Percentiles rank a stretch among this genome's conserved stretches.
Evolutionary conservation across 2,113 vertebrate species (phyloP).

Genomic region (Anas platyrhynchos): DNA sequence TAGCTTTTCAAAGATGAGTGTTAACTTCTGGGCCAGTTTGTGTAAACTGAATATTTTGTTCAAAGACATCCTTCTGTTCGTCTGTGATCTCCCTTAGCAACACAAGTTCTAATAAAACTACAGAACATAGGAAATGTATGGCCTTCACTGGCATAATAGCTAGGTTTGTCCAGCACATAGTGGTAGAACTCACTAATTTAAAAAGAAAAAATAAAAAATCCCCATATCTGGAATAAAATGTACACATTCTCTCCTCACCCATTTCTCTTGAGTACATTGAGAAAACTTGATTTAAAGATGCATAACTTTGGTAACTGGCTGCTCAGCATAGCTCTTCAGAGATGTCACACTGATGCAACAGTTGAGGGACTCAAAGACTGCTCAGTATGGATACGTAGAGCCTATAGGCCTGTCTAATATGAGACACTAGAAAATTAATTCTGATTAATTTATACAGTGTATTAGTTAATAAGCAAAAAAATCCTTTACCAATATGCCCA

Average conservation of each 20-base stretch:
- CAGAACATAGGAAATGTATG: not conserved
- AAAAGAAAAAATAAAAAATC: not conserved
- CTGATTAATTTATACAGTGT: not conserved
- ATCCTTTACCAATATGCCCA: not conserved
- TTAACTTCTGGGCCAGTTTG: not conserved
- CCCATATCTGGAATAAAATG: not conserved
- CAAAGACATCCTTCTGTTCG: not conserved
- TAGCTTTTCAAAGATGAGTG: not conserved
- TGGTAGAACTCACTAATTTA: not conserved
- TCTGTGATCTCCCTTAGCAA: not conserved
- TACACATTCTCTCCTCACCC: not conserved
- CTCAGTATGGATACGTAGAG: not conserved
- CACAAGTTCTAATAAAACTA: slow-evolving; percentile 7
- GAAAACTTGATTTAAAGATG: not conserved
- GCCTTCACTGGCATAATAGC: not conserved
- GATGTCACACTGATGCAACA: not conserved
- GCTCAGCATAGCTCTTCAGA: slow-evolving; percentile 13
- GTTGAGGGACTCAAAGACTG: not conserved
- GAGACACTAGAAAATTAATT: slow-evolving; percentile 34
- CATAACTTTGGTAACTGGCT: slow-evolving; percentile 29
- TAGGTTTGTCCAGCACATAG: not conserved
- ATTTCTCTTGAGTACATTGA: not conserved
- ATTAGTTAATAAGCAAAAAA: slow-evolving; percentile 45
- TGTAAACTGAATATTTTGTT: not conserved
- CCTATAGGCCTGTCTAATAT: not conserved